These are phyloP conservation scores for Tetragonisca angustula DNA, from an alignment of 2,888 invertebrate species.

Conservation along the genomic window DNA sequence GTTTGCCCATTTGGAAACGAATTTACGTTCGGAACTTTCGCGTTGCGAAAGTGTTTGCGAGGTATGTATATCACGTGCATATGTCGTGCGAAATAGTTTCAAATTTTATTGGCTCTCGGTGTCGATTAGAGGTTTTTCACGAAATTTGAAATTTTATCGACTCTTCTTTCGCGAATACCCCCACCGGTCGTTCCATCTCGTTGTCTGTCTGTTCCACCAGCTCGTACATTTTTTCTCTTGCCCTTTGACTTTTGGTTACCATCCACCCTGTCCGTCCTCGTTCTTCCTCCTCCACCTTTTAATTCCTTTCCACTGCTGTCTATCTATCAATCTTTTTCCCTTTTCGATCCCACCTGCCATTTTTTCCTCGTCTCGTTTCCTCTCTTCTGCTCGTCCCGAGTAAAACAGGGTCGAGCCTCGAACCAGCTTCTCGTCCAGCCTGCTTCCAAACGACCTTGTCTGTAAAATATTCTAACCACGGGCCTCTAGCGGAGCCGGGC, in stretches of 20 bases:
- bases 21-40: neutral
- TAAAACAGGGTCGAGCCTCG: slow-evolving; percentile 12
- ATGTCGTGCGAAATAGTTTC: neutral
- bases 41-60: neutral
- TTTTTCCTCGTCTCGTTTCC: neutral
- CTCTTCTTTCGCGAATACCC: too few species aligned
- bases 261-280: neutral
- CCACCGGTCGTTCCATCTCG: neutral
- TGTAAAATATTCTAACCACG: slow-evolving; percentile 76
- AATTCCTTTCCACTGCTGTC: neutral
- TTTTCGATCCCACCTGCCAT: neutral
- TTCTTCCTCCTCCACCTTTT: neutral
- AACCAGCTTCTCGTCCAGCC: slow-evolving; percentile 32
- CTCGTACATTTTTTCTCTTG: neutral
- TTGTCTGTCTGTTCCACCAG: neutral
- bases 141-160: neutral
- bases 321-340: neutral
- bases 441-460: slow-evolving; percentile 60
- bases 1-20: neutral
- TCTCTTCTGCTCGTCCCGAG: slow-evolving; percentile 16
- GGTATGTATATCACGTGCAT: neutral
- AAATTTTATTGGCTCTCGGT: neutral
- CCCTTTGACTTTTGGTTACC: slow-evolving; percentile 12
- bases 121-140: neutral
- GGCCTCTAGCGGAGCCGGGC: slow-evolving; percentile 49